These are phyloP conservation scores for Ceratitis capitata DNA, from an alignment of 1,140 invertebrate species.

Conservation along the genomic window DNA sequence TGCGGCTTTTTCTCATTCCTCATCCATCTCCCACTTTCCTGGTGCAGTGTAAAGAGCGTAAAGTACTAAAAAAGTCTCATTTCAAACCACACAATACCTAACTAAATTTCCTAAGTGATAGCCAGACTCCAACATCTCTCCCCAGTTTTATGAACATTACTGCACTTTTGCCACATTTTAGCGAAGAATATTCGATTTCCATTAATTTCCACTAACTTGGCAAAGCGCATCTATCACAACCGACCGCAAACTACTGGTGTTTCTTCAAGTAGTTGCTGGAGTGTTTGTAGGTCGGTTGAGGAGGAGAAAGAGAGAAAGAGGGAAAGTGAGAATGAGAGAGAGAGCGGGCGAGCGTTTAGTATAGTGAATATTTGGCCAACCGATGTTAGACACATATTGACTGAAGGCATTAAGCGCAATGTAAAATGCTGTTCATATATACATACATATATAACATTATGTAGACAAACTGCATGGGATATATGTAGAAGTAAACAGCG, in stretches of 20 bases:
- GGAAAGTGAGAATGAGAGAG: neutral
- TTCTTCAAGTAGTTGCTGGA: neutral
- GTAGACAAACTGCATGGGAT: neutral
- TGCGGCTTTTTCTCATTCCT: no score
- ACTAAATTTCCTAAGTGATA: no score
- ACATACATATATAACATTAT: no score
- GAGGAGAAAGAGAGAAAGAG: neutral
- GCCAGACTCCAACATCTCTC: no score
- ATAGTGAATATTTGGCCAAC: neutral
- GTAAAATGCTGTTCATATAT: neutral
- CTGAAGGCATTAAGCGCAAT: neutral
- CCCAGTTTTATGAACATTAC: neutral
- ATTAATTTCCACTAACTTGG: neutral
- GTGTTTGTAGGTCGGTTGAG: neutral
- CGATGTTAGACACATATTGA: conserved; percentile 6
- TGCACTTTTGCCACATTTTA: no score
- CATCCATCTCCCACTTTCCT: no score
- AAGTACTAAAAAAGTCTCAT: no score
- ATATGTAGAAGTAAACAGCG: neutral
- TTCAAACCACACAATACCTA: no score
- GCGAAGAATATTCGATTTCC: neutral
- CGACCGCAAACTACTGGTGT: neutral
- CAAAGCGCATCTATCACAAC: neutral
- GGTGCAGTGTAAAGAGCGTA: no score
- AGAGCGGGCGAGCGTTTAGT: neutral